Conservation (phyloP, 2,888 invertebrate genomes). For the Agrotis ipsilon region DNA sequence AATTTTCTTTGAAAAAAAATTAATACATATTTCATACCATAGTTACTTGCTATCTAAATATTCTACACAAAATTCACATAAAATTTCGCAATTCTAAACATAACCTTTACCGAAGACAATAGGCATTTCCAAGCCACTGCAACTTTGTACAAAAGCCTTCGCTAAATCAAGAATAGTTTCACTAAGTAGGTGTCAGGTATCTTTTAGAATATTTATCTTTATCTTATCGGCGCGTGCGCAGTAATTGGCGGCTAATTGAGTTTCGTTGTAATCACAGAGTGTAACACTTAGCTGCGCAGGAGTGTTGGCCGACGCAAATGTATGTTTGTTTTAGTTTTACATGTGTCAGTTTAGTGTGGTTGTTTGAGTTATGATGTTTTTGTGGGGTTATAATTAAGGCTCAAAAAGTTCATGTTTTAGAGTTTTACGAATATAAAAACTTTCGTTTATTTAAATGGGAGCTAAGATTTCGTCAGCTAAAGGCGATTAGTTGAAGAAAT, state of each 20-base stretch:
- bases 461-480: too few species aligned
- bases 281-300: slow-evolving; percentile 70
- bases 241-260: slow-evolving; percentile 87
- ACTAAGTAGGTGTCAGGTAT: slow-evolving; percentile 83
- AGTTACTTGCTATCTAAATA: too few species aligned
- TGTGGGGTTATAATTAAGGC: background rate
- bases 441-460: too few species aligned
- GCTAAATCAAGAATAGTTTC: slow-evolving; percentile 62
- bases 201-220: slow-evolving; percentile 82
- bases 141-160: slow-evolving; percentile 34
- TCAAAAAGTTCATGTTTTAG: too few species aligned
- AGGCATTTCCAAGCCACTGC: slow-evolving; percentile 5
- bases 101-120: background rate
- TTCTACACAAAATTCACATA: too few species aligned
- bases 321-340: slow-evolving; percentile 64
- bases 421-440: too few species aligned
- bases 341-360: slow-evolving; percentile 60
- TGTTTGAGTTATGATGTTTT: slow-evolving; percentile 2
- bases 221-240: slow-evolving; percentile 80
- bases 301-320: slow-evolving; percentile 64
- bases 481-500: too few species aligned
- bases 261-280: slow-evolving; percentile 86
- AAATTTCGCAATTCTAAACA: background rate
- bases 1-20: background rate
- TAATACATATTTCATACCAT: too few species aligned